Percentiles rank a stretch among this genome's conserved stretches.
Evolutionary conservation across 2,113 vertebrate species (phyloP).

Genomic region (Megaleporinus macrocephalus): DNA sequence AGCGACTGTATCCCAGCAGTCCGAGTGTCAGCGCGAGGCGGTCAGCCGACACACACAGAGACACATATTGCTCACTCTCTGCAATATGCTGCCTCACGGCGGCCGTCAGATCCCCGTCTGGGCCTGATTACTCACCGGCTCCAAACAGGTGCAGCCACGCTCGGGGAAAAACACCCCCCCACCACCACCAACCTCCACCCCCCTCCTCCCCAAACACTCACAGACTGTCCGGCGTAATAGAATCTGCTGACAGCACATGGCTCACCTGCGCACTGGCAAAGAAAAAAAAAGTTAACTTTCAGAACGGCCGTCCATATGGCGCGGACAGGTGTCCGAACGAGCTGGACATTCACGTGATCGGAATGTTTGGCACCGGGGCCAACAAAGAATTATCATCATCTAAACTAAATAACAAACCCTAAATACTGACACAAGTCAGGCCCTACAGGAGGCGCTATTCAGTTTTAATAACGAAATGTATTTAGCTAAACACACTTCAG

Average conservation of each 20-base stretch:
- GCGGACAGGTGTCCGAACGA: slow-evolving; percentile 35
- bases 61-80: slow-evolving; percentile 29
- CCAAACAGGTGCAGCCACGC: slow-evolving; percentile 49
- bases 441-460: background rate
- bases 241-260: slow-evolving; percentile 50
- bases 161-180: slow-evolving; percentile 8
- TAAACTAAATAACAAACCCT: background rate
- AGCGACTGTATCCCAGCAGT: slow-evolving; percentile 23
- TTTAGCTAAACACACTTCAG: too few species aligned
- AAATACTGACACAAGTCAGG: background rate
- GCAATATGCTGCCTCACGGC: slow-evolving; percentile 46
- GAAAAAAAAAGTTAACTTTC: slow-evolving; percentile 25
- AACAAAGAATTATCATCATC: background rate
- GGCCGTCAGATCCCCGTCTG: slow-evolving; percentile 48
- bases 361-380: background rate
- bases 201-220: slow-evolving; percentile 15
- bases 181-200: too few species aligned
- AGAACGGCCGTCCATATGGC: slow-evolving; percentile 45
- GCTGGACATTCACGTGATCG: background rate
- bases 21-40: background rate
- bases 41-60: slow-evolving; percentile 19
- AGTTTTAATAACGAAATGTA: too few species aligned
- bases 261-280: slow-evolving; percentile 33
- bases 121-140: slow-evolving; percentile 50
- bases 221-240: slow-evolving; percentile 42